phyloP scores from a whole-genome alignment of 2,888 invertebrate genomes.

The Catotricha subobsoleta region DNA sequence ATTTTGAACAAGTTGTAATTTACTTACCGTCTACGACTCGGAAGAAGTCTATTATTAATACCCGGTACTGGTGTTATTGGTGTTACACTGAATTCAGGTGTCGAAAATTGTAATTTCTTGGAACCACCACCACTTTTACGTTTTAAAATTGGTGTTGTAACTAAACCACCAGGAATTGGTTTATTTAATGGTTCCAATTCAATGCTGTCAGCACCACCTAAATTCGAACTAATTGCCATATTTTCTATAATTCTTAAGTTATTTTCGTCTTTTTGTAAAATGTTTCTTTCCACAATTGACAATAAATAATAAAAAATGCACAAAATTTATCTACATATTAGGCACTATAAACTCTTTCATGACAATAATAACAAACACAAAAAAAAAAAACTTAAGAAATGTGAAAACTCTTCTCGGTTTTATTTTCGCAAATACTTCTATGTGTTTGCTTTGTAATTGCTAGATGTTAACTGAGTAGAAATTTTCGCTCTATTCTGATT shows the following conservation, averaged over 20 bases:
- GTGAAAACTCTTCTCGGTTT: too few relatives aligned
- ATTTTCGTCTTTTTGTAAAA: neutral
- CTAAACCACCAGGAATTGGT: slow-evolving; percentile 2
- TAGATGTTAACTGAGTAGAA: too few relatives aligned
- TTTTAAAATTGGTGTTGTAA: slow-evolving; percentile 13
- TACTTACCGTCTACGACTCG: slow-evolving; percentile 13
- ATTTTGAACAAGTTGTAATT: too few relatives aligned
- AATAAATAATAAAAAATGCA: neutral
- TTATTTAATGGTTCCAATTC: slow-evolving; percentile 13
- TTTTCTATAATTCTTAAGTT: neutral
- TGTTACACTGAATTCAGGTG: slow-evolving; percentile 13
- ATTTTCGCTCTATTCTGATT: too few relatives aligned
- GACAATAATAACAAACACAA: too few relatives aligned
- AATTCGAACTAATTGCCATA: slow-evolving; percentile 13
- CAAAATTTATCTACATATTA: slow-evolving; percentile 1
- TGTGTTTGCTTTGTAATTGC: too few relatives aligned
- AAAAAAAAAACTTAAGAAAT: too few relatives aligned
- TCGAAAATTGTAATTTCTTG: slow-evolving; percentile 14
- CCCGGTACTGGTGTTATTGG: slow-evolving; percentile 12
- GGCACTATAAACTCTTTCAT: too few relatives aligned
- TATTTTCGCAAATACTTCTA: too few relatives aligned
- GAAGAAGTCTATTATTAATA: slow-evolving; percentile 9
- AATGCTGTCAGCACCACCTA: slow-evolving; percentile 10
- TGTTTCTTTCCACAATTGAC: neutral
- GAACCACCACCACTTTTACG: slow-evolving; percentile 8